Base-by-base conservation (phyloP, 2,797 vertebrate genomes). In the Peromyscus attwateri region DNA sequence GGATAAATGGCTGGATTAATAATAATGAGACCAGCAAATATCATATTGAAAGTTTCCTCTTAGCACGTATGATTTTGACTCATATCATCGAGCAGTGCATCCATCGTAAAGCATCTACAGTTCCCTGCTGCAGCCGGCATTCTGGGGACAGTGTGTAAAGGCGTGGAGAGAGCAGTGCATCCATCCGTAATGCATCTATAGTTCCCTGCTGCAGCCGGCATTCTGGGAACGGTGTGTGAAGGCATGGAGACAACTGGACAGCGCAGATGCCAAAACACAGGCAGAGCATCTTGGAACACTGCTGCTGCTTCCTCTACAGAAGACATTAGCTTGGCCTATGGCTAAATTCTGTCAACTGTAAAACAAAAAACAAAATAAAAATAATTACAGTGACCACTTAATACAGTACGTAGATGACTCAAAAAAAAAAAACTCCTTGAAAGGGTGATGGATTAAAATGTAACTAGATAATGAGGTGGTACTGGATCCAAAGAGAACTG, bases 371-470 rank as follows among this genome's bases (percentile, higher is more conserved):
- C 16, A n/a, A 46, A 46, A 14, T n/a, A 23, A 94, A 80, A 76
- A 73, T 70, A 77, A 93, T 62, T 73, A 62, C 13, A 88, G 21
- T 91, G 73, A 46, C 10, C 46, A 46, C 34, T 91, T 64, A 82
- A 43, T 40, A 82, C 37, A 3, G 8, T 64, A 31, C 31, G 23
- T 90, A 60, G 40, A 73, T 77, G 49, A 55, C 27, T 64, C 8
- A 55, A 79, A 46, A 43, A 43, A n/a, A 83, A 92, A 37, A 85
- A 57, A 17, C 12, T 11, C 25, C 46, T 82, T 84, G 17, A 62
- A 60, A 94, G 75, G 13, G 27, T n/a, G 57, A 89, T 96, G 71
- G 66, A 14, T 80, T 91, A 89, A 95, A 80, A 66, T 11, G 27
- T 80, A 55, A 8, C 25, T 64, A 21, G n/a, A 85, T 70, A 81